Evolutionary conservation across 2,888 invertebrate species (phyloP), one percentile per base, ranked within the genome.

Genomic region (Spodoptera littoralis): DNA sequence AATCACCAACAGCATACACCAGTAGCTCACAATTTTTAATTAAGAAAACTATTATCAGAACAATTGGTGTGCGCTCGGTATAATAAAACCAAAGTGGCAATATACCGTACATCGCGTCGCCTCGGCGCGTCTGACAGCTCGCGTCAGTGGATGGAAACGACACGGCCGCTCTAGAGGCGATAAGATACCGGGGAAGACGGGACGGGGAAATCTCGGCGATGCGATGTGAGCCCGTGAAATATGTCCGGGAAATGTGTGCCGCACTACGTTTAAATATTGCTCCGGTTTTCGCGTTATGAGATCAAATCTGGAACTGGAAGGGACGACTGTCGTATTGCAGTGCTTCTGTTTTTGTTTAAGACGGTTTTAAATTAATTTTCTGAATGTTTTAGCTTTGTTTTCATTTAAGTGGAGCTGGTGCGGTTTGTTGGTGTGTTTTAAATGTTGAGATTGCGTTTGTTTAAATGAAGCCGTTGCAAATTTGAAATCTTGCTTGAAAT

Each of bases 181-280:
- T 79, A 81, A 79, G 79, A 79, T 65, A 74, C 65, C 48, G 55
- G 50, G 63, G 49, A 56, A 61, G 56, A 61, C 57, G 70, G 63
- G 65, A 53, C 64, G 62, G 66, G 80, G 45, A 78, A 80, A 81
- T 80, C 82, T 73, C 80, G 48, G 72, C 66, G 66, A 58, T 61
- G 74, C 66, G 66, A 66, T 70, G 77, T 64, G 71, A 77, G 76
- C 73, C 76, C 50, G 77, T 80, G 80, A 80, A 81, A 80, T 80
- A 81, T 77, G 82, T 81, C 73, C 68, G 65, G 76, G 64, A 75
- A 80, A 81, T 72, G 72, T 76, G 78, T 70, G 69, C 65, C 69
- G 68, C 67, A 62, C 71, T 71, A 64, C 73, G 77, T 66, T 77
- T 73, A 79, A 73, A 81, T 81, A 79, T 77, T 73, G 60, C 71